Percentiles rank a stretch among this genome's conserved stretches.
These are phyloP conservation scores for Drosophila crucigera DNA, from an alignment of 2,888 invertebrate species.

Conservation along the genomic window DNA sequence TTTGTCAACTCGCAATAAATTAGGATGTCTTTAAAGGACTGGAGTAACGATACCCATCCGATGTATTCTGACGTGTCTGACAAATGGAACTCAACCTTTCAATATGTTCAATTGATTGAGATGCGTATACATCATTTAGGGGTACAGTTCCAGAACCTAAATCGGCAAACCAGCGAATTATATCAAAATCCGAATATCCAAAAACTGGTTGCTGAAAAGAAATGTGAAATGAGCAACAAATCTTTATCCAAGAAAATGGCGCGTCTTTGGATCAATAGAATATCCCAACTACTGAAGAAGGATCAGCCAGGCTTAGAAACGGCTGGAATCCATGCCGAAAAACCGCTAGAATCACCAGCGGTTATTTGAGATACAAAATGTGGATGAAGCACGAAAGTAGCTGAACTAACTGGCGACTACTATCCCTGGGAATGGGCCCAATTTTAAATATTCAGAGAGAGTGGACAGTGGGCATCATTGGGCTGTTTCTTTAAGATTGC, in stretches of 20 bases:
- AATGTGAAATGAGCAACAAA: neutral
- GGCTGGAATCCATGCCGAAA: neutral
- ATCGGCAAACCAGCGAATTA: neutral
- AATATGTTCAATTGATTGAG: neutral
- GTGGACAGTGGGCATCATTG: too few relatives aligned
- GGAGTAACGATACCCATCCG: neutral
- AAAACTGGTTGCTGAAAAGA: neutral
- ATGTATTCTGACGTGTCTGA: neutral
- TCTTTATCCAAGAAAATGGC: neutral
- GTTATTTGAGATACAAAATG: neutral
- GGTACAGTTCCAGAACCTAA: neutral
- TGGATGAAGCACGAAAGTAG: neutral
- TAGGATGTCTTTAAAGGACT: too few relatives aligned
- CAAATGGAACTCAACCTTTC: neutral
- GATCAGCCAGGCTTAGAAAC: neutral
- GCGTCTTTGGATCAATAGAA: slow-evolving; percentile 7
- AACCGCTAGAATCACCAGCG: too few relatives aligned
- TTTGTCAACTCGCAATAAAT: neutral
- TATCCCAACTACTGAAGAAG: slow-evolving; percentile 5
- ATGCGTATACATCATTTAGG: slow-evolving; percentile 14
- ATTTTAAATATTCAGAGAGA: neutral
- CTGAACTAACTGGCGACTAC: neutral
- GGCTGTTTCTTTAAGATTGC: neutral
- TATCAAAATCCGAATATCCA: too few relatives aligned
- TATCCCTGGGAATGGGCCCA: neutral